A percentile compares a stretch with the other conserved stretches of the same genome.
These are phyloP conservation scores for Artibeus jamaicensis DNA, from an alignment of 2,797 vertebrate species.

Conservation along the genomic window DNA sequence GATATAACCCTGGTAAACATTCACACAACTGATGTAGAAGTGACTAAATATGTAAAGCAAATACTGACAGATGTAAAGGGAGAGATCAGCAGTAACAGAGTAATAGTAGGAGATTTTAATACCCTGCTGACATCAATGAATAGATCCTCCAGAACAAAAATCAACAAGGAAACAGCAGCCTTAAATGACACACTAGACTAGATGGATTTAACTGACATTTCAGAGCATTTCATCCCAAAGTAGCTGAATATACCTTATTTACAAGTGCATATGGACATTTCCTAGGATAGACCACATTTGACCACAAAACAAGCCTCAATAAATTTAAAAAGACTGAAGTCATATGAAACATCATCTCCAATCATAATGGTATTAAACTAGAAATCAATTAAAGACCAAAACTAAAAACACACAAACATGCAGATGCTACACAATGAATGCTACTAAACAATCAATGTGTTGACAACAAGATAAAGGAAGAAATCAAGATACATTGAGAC, in stretches of 20 bases:
- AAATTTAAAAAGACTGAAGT: background rate
- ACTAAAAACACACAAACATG: background rate
- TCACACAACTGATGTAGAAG: background rate
- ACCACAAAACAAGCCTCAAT: background rate
- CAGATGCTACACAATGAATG: background rate
- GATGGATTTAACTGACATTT: background rate
- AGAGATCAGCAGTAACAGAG: background rate
- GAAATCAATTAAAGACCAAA: background rate
- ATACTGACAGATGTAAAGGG: background rate
- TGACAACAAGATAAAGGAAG: background rate
- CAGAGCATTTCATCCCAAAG: background rate
- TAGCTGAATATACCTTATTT: background rate
- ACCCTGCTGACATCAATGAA: background rate
- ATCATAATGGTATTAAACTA: background rate
- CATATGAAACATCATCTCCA: background rate
- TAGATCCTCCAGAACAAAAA: background rate
- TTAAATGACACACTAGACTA: no score
- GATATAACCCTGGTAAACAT: background rate
- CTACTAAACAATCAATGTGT: background rate
- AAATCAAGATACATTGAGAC: background rate
- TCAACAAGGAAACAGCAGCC: background rate
- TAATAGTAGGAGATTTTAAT: background rate
- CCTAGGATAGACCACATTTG: background rate
- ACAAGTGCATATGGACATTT: background rate
- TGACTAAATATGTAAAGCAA: background rate